Percentiles rank a stretch among this genome's conserved stretches.
These are phyloP conservation scores for Emmelina monodactyla DNA, from an alignment of 2,888 invertebrate species.

Conservation along the genomic window DNA sequence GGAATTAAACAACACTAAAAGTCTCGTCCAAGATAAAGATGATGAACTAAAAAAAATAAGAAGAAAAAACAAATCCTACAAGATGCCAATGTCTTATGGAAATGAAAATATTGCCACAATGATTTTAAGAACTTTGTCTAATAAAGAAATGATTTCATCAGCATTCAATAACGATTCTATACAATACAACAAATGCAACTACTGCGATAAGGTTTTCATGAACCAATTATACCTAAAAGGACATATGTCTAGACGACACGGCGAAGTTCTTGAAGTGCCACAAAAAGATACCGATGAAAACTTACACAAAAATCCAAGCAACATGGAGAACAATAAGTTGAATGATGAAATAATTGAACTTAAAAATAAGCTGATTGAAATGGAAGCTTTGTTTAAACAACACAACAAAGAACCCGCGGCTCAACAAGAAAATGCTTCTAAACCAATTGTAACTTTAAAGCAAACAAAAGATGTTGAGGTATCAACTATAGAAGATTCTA, in stretches of 20 bases:
- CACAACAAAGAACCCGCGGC: constrained; percentile 10
- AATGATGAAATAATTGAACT: constrained; percentile 47
- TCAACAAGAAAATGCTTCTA: too few relatives aligned
- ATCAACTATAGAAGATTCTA: constrained; percentile 32
- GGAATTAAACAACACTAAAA: constrained; percentile 62
- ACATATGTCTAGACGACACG: constrained; percentile 69
- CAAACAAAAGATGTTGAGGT: constrained; percentile 38
- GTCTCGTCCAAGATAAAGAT: constrained; percentile 48
- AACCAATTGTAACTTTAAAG: constrained; percentile 8
- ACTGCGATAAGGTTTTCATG: constrained; percentile 74
- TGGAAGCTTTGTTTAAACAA: constrained; percentile 31
- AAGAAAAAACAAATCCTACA: constrained; percentile 40
- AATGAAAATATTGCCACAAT: constrained; percentile 56
- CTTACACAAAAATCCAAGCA: constrained; percentile 15
- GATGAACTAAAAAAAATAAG: constrained; percentile 59
- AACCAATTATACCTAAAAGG: constrained; percentile 70
- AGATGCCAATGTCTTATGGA: constrained; percentile 37
- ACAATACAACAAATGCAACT: constrained; percentile 66
- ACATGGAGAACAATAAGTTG: constrained; percentile 69
- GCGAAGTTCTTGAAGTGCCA: constrained; percentile 30
- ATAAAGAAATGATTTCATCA: too few relatives aligned
- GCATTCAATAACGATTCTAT: constrained; percentile 29
- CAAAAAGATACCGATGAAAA: constrained; percentile 29
- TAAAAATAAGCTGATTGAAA: constrained; percentile 56
- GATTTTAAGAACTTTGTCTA: constrained; percentile 55